Percentiles rank a stretch among this genome's conserved stretches.
These are phyloP conservation scores for Salvelinus alpinus DNA, from an alignment of 2,113 vertebrate genomes.

Conservation along the genomic window DNA sequence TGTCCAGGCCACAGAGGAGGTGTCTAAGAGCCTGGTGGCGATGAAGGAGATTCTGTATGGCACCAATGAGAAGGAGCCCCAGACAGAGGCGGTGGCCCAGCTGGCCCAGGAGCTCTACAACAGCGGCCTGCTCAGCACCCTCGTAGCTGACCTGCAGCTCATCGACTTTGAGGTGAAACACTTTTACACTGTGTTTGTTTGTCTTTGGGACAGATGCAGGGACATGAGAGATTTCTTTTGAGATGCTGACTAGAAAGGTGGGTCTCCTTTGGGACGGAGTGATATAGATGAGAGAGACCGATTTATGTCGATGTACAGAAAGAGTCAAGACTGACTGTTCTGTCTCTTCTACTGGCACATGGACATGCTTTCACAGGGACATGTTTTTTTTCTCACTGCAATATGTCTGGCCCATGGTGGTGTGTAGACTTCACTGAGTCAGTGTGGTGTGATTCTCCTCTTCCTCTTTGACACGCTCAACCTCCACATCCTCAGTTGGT, in stretches of 20 bases:
- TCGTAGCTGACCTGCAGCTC: slow-evolving; percentile 89
- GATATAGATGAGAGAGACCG: no score
- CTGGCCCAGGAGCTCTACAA: slow-evolving; percentile 95
- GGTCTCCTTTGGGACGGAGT: no score
- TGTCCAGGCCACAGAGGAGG: slow-evolving; percentile 90
- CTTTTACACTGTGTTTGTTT: not conserved
- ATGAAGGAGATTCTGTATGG: slow-evolving; percentile 96
- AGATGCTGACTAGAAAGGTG: no score
- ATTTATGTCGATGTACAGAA: no score
- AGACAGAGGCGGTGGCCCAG: slow-evolving; percentile 92
- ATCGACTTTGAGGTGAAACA: slow-evolving; percentile 92
- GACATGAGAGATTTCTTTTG: no score
- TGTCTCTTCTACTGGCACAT: no score
- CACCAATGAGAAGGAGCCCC: slow-evolving; percentile 91
- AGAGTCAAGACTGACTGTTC: no score
- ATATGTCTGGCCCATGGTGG: not conserved
- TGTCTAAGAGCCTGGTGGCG: slow-evolving; percentile 94
- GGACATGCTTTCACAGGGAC: no score
- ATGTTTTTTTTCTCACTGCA: no score
- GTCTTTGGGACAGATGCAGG: not conserved
- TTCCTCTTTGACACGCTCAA: slow-evolving; percentile 37
- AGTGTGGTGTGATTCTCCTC: slow-evolving; percentile 39
- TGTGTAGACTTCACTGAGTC: slow-evolving; percentile 46
- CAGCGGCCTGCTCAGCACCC: slow-evolving; percentile 88
- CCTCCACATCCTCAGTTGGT: not conserved